These are phyloP conservation scores for Paramuricea clavata DNA, from an alignment of 92 coral and sea anemone genomes.

Conservation along the genomic window DNA sequence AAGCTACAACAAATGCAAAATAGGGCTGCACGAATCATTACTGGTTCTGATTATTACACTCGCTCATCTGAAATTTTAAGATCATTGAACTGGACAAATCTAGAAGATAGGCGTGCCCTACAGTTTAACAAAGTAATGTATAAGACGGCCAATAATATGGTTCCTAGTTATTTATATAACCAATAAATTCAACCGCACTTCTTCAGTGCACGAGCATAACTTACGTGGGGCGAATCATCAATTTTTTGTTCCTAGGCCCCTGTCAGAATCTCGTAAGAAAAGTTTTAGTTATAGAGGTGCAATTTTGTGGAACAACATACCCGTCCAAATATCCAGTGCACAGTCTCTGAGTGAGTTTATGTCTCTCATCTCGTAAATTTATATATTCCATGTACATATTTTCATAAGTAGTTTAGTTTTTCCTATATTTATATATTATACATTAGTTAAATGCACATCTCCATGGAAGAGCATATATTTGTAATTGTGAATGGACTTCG, in stretches of 20 bases:
- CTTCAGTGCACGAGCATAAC: slow-evolving; percentile 34
- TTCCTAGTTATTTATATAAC: slow-evolving; percentile 34
- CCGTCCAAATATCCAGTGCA: not conserved
- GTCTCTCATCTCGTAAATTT: no score
- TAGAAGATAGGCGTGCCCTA: slow-evolving; percentile 32
- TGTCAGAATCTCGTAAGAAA: slow-evolving; percentile 43
- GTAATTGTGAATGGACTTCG: no score
- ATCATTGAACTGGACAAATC: slow-evolving; percentile 44
- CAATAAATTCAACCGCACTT: not conserved
- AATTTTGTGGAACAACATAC: no score
- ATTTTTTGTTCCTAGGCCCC: slow-evolving; percentile 3
- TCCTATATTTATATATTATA: no score
- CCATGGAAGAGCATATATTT: no score
- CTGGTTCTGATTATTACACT: slow-evolving; percentile 37
- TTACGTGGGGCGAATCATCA: slow-evolving; percentile 44
- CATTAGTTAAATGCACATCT: no score
- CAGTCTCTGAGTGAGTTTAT: not conserved
- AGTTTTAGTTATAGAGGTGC: not conserved
- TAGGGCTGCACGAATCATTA: slow-evolving; percentile 50
- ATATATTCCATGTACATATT: no score
- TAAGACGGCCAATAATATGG: slow-evolving; percentile 34
- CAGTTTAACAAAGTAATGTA: slow-evolving; percentile 47
- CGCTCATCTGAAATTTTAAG: slow-evolving; percentile 43
- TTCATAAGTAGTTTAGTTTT: no score
- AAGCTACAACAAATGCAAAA: slow-evolving; percentile 35